Evolutionary conservation across 2,113 vertebrate genomes (phyloP).

Genomic region (Alosa alosa): DNA sequence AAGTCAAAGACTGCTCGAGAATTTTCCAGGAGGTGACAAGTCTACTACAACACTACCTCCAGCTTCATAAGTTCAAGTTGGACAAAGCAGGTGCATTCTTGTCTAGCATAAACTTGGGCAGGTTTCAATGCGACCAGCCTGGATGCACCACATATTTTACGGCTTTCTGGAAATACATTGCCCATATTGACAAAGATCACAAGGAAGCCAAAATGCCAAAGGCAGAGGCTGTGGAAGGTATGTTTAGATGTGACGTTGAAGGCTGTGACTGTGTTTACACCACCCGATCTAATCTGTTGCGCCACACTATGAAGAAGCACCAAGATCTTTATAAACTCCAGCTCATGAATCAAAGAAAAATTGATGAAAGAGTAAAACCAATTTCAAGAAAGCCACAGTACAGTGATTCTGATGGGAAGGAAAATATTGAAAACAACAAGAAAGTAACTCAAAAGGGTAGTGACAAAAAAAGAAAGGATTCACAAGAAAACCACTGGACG

Average conservation of each 20-base stretch:
- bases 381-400: conserved; percentile 69
- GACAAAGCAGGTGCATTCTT: conserved; percentile 81
- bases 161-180: conserved; percentile 79
- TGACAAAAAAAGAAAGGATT: conserved; percentile 55
- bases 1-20: conserved; percentile 89
- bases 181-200: conserved; percentile 84
- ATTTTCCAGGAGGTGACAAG: conserved; percentile 88
- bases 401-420: conserved; percentile 72
- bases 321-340: conserved; percentile 85
- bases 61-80: conserved; percentile 84
- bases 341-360: conserved; percentile 79
- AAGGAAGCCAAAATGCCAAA: conserved; percentile 72
- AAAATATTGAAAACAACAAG: conserved; percentile 76
- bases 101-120: conserved; percentile 71
- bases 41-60: conserved; percentile 90
- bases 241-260: conserved; percentile 89
- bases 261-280: conserved; percentile 92
- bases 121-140: conserved; percentile 86
- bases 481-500: conserved; percentile 63
- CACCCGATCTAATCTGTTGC: conserved; percentile 89
- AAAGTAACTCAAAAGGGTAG: conserved; percentile 67
- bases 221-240: conserved; percentile 73
- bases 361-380: conserved; percentile 78
- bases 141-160: conserved; percentile 82
- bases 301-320: conserved; percentile 94